Evolutionary conservation across 1,140 invertebrate species (phyloP).

Genomic region (Drosophila willistoni): DNA sequence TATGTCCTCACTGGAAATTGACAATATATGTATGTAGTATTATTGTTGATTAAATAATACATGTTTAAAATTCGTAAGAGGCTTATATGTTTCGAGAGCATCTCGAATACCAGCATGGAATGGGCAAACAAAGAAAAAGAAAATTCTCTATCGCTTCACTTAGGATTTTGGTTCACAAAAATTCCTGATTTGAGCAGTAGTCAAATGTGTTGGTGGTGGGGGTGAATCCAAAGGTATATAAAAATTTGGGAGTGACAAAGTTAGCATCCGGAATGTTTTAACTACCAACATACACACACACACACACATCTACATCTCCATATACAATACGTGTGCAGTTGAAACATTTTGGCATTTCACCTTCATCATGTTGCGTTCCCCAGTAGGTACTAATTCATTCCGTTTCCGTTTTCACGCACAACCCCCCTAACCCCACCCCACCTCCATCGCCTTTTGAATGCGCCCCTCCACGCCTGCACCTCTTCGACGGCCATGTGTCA

Average conservation of each 20-base stretch:
- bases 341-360: slow-evolving; percentile 14
- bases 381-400: slow-evolving; percentile 11
- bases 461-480: background rate
- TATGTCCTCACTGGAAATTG: no score
- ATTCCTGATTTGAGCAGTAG: background rate
- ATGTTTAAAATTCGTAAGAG: no score
- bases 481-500: slow-evolving; percentile 3
- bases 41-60: no score
- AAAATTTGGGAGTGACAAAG: background rate
- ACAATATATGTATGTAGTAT: no score
- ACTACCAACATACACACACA: background rate
- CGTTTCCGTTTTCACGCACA: slow-evolving; percentile 9
- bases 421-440: background rate
- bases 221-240: background rate
- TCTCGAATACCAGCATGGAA: no score
- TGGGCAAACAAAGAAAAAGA: background rate
- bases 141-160: background rate
- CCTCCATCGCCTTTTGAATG: no score
- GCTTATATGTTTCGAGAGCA: no score
- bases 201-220: background rate
- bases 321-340: slow-evolving; percentile 3
- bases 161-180: background rate
- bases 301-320: background rate
- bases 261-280: slow-evolving; percentile 6
- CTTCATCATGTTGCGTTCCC: slow-evolving; percentile 13